Percentiles rank a stretch among this genome's conserved stretches.
Conservation (phyloP, 2,888 invertebrate genomes). For the Omphaloscelis lunosa region DNA sequence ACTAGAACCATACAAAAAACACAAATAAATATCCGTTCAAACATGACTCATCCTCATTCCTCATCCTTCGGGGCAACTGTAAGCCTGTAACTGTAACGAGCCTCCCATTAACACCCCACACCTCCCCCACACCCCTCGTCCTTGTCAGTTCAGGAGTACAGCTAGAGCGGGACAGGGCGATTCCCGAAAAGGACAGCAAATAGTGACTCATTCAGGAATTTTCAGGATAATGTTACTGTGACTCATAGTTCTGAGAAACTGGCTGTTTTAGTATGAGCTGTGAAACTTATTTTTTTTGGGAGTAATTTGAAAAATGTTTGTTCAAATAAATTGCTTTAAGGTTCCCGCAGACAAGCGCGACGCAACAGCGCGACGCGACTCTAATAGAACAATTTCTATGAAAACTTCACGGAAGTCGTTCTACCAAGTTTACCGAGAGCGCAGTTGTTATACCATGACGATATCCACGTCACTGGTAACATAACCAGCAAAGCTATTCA, state of each 20-base stretch:
- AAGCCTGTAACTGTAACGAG: slow-evolving; percentile 16
- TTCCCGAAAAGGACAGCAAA: slow-evolving; percentile 22
- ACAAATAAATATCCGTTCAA: not conserved
- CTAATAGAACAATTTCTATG: too few relatives aligned
- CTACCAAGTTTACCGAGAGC: too few relatives aligned
- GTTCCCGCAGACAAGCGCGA: too few relatives aligned
- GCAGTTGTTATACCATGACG: too few relatives aligned
- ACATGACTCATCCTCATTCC: slow-evolving; percentile 34
- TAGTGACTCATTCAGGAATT: slow-evolving; percentile 56
- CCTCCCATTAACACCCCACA: not conserved
- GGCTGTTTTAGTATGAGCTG: slow-evolving; percentile 3
- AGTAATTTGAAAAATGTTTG: not conserved
- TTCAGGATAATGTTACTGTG: slow-evolving; percentile 41
- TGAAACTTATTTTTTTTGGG: not conserved
- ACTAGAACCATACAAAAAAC: not conserved
- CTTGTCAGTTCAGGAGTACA: not conserved
- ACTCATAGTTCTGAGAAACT: slow-evolving; percentile 47
- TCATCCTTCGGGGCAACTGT: not conserved
- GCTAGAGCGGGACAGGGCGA: slow-evolving; percentile 28
- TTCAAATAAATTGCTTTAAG: not conserved
- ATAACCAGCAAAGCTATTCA: too few relatives aligned
- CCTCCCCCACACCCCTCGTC: not conserved
- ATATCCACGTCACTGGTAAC: too few relatives aligned
- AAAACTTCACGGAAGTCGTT: too few relatives aligned
- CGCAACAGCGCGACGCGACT: too few relatives aligned